Evolutionary conservation across 2,113 vertebrate species (phyloP).

Genomic region (Microcebus lehilahytsara): DNA sequence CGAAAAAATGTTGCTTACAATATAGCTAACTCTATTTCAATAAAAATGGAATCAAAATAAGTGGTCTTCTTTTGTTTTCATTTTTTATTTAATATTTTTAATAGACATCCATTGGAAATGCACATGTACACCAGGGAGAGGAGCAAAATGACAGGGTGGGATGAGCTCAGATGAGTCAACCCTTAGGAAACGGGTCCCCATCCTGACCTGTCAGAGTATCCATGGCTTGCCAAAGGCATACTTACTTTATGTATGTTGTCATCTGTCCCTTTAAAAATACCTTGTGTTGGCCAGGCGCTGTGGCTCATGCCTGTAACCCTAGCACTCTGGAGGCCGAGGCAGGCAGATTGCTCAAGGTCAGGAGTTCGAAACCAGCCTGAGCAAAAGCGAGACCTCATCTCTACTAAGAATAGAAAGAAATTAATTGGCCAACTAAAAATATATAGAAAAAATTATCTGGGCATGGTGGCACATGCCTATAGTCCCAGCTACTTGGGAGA

Average conservation of each 20-base stretch:
- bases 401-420: too few species aligned
- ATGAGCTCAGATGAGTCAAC: neutral
- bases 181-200: neutral
- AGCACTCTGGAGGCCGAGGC: too few species aligned
- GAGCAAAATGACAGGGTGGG: neutral
- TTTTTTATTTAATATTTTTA: neutral
- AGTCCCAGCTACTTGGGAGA: too few species aligned
- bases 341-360: too few species aligned
- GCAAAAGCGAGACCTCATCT: too few species aligned
- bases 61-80: neutral
- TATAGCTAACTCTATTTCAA: conserved; percentile 18
- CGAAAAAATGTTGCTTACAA: neutral
- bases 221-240: neutral
- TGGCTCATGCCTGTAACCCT: too few species aligned
- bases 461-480: too few species aligned
- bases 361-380: too few species aligned
- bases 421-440: too few species aligned
- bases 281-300: neutral
- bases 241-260: neutral
- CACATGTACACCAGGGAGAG: neutral
- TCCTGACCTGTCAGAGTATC: neutral
- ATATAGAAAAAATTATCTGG: too few species aligned
- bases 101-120: neutral
- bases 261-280: neutral
- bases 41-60: conserved; percentile 33